These are phyloP conservation scores for Lanistes nyassanus DNA, from an alignment of 1,140 invertebrate species.

Conservation along the genomic window DNA sequence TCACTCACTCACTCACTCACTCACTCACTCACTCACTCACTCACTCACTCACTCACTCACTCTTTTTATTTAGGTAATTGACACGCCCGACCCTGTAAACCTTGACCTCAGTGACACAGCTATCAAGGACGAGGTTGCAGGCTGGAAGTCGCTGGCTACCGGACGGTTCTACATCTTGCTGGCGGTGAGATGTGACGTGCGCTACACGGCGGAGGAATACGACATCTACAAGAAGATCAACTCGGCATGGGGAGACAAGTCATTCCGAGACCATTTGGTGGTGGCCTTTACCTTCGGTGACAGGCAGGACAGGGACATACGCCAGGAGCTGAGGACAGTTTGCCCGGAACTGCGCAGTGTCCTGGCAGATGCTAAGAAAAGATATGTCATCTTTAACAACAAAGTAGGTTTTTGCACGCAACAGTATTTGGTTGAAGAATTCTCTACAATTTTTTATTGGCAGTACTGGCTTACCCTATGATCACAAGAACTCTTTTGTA, in stretches of 20 bases:
- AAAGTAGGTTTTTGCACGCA: too few species aligned
- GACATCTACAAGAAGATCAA: background rate
- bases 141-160: background rate
- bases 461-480: too few species aligned
- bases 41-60: too few species aligned
- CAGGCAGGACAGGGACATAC: background rate
- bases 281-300: background rate
- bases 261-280: background rate
- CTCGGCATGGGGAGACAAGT: background rate
- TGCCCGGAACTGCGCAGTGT: background rate
- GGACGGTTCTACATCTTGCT: background rate
- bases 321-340: background rate
- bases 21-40: too few species aligned
- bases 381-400: conserved; percentile 1
- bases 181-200: conserved; percentile 6
- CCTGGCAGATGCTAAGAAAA: background rate
- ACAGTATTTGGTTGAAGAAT: too few species aligned
- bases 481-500: too few species aligned
- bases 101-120: background rate
- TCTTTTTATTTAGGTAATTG: background rate
- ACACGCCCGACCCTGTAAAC: conserved; percentile 5
- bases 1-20: too few species aligned
- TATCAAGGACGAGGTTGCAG: background rate
- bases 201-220: conserved; percentile 3
- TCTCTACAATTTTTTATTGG: too few species aligned